phyloP scores from a whole-genome alignment of 2,113 vertebrate genomes.

The Ctenodactylus gundi region DNA sequence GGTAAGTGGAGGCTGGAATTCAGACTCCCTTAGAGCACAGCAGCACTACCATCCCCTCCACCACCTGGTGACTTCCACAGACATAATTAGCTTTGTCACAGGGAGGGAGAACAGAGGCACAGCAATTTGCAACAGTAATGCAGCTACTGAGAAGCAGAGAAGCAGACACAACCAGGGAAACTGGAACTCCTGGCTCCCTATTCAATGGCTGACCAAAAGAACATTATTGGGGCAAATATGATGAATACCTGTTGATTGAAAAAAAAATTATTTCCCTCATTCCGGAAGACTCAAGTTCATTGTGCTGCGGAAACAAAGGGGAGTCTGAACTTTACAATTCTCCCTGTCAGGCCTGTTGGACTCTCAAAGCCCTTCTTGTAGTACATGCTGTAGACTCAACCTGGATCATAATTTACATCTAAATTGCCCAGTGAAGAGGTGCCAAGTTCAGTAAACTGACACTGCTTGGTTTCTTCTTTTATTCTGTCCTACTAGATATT shows the following conservation, averaged over 20 bases:
- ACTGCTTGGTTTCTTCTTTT: slow-evolving; percentile 1
- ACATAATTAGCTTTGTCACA: neutral
- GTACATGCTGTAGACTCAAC: neutral
- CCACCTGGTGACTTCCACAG: neutral
- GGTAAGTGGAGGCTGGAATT: neutral
- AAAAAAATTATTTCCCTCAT: slow-evolving; percentile 16
- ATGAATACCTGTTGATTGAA: neutral
- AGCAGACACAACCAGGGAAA: neutral
- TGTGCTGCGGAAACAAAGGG: neutral
- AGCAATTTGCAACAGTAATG: neutral
- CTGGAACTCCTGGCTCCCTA: neutral
- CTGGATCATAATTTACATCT: slow-evolving; percentile 59
- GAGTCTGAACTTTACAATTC: neutral
- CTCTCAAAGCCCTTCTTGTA: neutral
- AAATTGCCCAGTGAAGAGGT: slow-evolving; percentile 61
- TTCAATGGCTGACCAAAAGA: neutral
- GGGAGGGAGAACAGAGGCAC: neutral
- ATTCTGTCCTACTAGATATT: slow-evolving; percentile 26
- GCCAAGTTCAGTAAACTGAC: slow-evolving; percentile 67
- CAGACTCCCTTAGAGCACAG: neutral
- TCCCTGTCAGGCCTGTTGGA: neutral
- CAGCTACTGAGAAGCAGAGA: neutral
- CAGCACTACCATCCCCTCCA: neutral
- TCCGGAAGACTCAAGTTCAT: neutral
- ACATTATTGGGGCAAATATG: neutral